These are phyloP conservation scores for Yponomeuta malinellus DNA, from an alignment of 2,888 invertebrate genomes.

Conservation along the genomic window DNA sequence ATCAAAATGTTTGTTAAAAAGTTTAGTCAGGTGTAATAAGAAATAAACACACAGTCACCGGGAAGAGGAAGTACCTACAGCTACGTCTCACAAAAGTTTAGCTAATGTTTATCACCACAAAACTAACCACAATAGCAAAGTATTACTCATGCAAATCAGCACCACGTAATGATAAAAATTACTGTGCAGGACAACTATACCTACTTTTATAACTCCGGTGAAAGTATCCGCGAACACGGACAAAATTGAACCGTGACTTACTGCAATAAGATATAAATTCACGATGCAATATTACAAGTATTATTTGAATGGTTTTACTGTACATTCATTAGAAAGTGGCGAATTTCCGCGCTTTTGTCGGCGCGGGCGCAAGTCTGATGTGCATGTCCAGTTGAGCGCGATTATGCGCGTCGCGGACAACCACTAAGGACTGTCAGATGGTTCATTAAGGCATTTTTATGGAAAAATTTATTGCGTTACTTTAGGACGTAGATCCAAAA, in stretches of 20 bases:
- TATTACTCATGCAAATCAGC: background rate
- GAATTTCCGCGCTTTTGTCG: slow-evolving; percentile 10
- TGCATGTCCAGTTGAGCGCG: background rate
- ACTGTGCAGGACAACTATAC: too few species aligned
- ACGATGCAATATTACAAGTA: background rate
- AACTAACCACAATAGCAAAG: background rate
- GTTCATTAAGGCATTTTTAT: background rate
- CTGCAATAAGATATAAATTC: background rate
- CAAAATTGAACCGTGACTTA: background rate
- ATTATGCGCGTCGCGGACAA: slow-evolving; percentile 20
- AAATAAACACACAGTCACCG: too few species aligned
- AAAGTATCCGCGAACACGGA: too few species aligned
- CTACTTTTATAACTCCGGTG: too few species aligned
- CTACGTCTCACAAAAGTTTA: background rate
- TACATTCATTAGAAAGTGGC: slow-evolving; percentile 9
- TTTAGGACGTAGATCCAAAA: too few species aligned
- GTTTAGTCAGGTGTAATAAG: too few species aligned
- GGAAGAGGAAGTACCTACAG: background rate
- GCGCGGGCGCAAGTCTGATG: slow-evolving; percentile 9
- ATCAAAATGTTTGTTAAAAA: too few species aligned
- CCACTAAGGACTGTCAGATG: slow-evolving; percentile 20
- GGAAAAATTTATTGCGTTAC: too few species aligned
- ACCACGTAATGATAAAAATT: background rate
- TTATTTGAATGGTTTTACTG: background rate
- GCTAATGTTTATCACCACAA: background rate